These are phyloP conservation scores for Cygnus atratus DNA, from an alignment of 2,113 vertebrate species.

Conservation along the genomic window DNA sequence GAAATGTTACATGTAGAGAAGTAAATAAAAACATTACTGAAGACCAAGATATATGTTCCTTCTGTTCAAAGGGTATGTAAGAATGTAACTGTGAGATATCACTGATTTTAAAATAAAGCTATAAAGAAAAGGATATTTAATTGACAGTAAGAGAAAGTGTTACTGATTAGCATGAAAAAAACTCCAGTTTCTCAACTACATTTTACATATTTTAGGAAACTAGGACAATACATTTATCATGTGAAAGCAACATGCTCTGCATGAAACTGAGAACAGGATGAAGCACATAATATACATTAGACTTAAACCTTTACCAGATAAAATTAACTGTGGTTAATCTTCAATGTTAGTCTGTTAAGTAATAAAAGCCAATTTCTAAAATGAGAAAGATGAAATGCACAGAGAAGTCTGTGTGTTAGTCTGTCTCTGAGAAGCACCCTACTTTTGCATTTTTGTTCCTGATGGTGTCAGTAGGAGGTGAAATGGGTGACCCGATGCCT, in stretches of 20 bases:
- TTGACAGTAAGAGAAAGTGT: background rate
- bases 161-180: background rate
- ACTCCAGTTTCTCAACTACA: background rate
- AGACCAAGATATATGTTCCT: background rate
- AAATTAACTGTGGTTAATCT: background rate
- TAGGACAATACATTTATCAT: background rate
- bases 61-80: background rate
- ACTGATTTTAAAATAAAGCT: background rate
- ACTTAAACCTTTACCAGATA: background rate
- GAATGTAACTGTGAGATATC: background rate
- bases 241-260: background rate
- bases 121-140: background rate
- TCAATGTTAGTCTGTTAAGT: background rate
- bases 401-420: background rate
- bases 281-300: background rate
- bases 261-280: background rate
- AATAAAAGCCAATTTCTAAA: background rate
- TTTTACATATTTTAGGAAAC: background rate
- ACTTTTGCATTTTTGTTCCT: background rate
- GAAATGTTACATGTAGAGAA: background rate
- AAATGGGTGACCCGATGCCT: background rate
- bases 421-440: background rate
- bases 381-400: background rate
- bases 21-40: background rate
- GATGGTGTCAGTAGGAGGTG: no score